Base-by-base conservation (phyloP, 2,888 invertebrate species). In the Plebejus argus region DNA sequence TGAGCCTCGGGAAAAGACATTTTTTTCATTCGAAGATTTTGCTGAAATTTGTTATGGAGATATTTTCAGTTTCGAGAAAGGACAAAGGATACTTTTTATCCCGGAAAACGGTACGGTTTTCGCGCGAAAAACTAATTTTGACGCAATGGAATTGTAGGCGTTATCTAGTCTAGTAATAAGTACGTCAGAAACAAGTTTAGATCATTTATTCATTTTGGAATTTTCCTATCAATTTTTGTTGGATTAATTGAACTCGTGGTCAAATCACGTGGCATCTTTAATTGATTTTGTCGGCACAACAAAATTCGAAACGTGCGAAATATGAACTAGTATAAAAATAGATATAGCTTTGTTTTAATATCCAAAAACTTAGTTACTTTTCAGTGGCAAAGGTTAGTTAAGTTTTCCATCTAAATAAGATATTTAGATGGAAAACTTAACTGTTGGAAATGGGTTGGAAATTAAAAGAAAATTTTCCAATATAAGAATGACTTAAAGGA, bases 231-330 rank as follows among this genome's bases (percentile, higher is more conserved):
- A 23, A 53, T 18, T 28, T 12, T 66, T 18, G 66, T 66, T 66
- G 28, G 15, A 28, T 33, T 66, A 66, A 66, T 28, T 66, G 66
- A 66, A 15, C 28, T 66, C 66, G 66, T 66, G 28, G 28, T 66
- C 66, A 66, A 66, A 61, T 61, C 61, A 61, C 61, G 61, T 28
- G 28, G 66, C 28, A 20, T 66, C 28, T 66, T 28, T 28, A 66
- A 28, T 28, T 66, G 28, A 66, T 66, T 66, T 66, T 2, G 28
- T 12, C 7, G 66, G 15, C 4, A 66, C 28, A 66, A 66, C 18
- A 28, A 66, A 66, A 28, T 66, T 66, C 15, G 15, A 66, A 66
- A 15, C 28, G 28, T 66, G 33, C 28, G 28, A 66, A 66, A 61
- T 18, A 53, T 66, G 1, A 61, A 10, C 61, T 61, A 61, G 1